phyloP scores from a whole-genome alignment of 2,888 invertebrate species.

The Crocallis elinguaria region DNA sequence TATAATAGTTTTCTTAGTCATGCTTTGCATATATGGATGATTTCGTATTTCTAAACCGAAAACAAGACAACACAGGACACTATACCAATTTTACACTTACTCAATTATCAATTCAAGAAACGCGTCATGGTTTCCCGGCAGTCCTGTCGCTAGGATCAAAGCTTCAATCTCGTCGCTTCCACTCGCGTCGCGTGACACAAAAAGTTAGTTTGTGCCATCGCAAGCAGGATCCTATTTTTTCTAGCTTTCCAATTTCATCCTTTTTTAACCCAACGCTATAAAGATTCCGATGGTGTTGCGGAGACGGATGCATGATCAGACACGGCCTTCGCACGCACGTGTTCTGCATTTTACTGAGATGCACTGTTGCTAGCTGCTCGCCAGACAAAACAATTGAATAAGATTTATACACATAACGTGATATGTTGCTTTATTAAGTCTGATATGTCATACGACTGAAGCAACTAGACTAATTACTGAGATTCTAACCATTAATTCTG shows the following conservation, averaged over 20 bases:
- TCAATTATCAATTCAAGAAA: conserved; percentile 63
- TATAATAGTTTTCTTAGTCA: not conserved
- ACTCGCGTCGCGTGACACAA: conserved; percentile 36
- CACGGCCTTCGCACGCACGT: conserved; percentile 68
- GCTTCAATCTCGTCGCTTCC: conserved; percentile 44
- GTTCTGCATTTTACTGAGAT: conserved; percentile 57
- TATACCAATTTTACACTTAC: conserved; percentile 7
- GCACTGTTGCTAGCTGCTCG: conserved; percentile 49
- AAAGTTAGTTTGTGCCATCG: conserved; percentile 65
- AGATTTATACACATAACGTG: conserved; percentile 27
- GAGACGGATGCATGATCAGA: conserved; percentile 60
- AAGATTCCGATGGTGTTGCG: conserved; percentile 62
- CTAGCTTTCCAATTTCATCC: conserved; percentile 52
- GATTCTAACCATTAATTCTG: conserved; percentile 1
- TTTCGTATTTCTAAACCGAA: too few species aligned
- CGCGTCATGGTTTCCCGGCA: conserved; percentile 56
- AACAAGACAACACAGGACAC: too few species aligned
- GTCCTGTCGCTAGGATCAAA: conserved; percentile 58
- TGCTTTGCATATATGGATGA: not conserved
- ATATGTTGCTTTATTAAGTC: conserved; percentile 3
- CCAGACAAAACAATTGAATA: conserved; percentile 25
- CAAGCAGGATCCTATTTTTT: conserved; percentile 52
- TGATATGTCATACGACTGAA: too few species aligned
- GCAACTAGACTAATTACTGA: conserved; percentile 2
- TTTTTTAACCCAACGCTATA: conserved; percentile 57